Evolutionary conservation across 1,140 invertebrate species (phyloP).

Genomic region (Macrostomum lignano): DNA sequence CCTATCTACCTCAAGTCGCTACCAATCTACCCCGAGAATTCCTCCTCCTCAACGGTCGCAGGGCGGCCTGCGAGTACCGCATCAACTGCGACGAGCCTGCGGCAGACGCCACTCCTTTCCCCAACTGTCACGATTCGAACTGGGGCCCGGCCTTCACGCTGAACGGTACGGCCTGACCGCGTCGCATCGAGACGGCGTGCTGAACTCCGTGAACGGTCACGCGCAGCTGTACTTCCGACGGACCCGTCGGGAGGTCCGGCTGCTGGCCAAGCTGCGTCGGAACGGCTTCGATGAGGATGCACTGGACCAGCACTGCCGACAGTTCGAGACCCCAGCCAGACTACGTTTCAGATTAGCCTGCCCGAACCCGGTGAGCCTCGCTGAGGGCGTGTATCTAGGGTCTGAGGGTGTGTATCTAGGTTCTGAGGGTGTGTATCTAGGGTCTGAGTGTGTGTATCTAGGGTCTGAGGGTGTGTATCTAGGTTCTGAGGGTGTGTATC

Average conservation of each 20-base stretch:
- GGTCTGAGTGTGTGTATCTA: too few species aligned
- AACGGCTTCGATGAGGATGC: constrained; percentile 1
- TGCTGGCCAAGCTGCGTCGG: constrained; percentile 3
- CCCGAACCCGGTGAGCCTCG: neutral
- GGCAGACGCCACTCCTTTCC: too few species aligned
- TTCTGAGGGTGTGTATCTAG: too few species aligned
- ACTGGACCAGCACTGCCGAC: neutral
- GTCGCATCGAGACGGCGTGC: constrained; percentile 1
- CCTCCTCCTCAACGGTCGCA: too few species aligned
- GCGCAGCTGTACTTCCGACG: neutral
- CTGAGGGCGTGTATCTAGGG: neutral
- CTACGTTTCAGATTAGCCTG: constrained; percentile 3
- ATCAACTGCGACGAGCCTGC: too few species aligned
- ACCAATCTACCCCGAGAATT: too few species aligned
- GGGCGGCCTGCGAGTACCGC: too few species aligned
- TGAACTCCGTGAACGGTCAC: neutral
- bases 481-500: too few species aligned
- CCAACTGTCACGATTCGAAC: constrained; percentile 24
- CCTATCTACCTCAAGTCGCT: too few species aligned
- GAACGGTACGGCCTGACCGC: neutral
- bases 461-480: too few species aligned
- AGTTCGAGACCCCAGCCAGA: neutral
- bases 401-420: too few species aligned
- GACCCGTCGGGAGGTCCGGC: neutral
- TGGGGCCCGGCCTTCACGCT: constrained; percentile 21